Evolutionary conservation across 2,888 invertebrate genomes (phyloP).

Genomic region (Criorhina ranunculi): DNA sequence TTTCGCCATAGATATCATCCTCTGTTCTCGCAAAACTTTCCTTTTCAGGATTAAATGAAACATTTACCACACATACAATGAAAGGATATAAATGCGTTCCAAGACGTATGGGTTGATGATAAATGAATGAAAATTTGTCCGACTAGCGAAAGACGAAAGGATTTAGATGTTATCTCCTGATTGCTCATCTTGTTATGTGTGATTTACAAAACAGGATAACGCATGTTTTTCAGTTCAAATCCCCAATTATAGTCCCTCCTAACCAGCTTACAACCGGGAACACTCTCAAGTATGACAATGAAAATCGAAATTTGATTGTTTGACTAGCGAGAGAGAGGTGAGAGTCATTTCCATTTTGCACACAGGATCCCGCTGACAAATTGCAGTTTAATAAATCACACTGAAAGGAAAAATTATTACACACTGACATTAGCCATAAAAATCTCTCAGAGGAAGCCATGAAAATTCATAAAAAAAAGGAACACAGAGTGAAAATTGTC

Average conservation of each 20-base stretch:
- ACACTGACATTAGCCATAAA: conserved; percentile 75
- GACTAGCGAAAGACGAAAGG: conserved; percentile 38
- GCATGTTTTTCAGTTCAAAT: conserved; percentile 42
- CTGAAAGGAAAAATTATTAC: conserved; percentile 70
- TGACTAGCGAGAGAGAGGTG: conserved; percentile 6
- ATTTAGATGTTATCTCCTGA: conserved; percentile 67
- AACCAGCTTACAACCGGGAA: conserved; percentile 29
- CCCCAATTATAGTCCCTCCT: conserved; percentile 23
- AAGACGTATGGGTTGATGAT: conserved; percentile 63
- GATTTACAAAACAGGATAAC: conserved; percentile 73
- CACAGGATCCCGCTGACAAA: conserved; percentile 66
- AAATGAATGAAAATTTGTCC: conserved; percentile 74
- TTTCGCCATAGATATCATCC: conserved; percentile 63
- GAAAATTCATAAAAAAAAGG: conserved; percentile 61
- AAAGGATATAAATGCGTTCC: conserved; percentile 66
- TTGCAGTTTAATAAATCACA: conserved; percentile 76
- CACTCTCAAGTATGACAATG: conserved; percentile 33
- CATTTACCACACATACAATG: conserved; percentile 29
- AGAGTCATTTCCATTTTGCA: too few species aligned
- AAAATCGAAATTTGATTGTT: conserved; percentile 72
- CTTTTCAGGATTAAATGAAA: conserved; percentile 69
- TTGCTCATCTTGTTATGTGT: conserved; percentile 73
- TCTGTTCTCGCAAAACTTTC: conserved; percentile 60
- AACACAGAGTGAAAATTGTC: conserved; percentile 54
- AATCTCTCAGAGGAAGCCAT: conserved; percentile 59